Evolutionary conservation across 1,140 invertebrate species (phyloP).

Genomic region (Drosophila pseudoobscura): DNA sequence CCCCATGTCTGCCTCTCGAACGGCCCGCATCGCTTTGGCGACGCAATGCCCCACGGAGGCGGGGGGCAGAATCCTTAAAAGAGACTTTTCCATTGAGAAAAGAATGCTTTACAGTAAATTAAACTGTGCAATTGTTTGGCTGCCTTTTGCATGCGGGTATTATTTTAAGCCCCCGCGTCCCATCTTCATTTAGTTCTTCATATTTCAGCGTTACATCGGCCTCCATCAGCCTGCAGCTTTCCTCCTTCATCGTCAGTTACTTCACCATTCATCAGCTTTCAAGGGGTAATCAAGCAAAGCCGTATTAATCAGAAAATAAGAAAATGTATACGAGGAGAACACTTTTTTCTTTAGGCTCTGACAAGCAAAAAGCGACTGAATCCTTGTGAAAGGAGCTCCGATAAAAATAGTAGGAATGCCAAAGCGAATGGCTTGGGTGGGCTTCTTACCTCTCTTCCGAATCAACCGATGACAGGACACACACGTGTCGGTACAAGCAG

Average conservation of each 20-base stretch:
- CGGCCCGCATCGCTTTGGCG: slow-evolving; percentile 19
- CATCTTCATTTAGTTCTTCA: neutral
- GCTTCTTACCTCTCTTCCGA: neutral
- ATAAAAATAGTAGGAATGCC: too few relatives aligned
- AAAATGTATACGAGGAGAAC: neutral
- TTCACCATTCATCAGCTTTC: too few relatives aligned
- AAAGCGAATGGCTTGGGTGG: too few relatives aligned
- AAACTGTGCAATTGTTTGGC: slow-evolving; percentile 29
- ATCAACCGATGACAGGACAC: slow-evolving; percentile 24
- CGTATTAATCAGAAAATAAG: slow-evolving; percentile 14
- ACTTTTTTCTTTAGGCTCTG: neutral
- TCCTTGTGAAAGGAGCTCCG: too few relatives aligned
- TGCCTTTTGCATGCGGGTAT: slow-evolving; percentile 13
- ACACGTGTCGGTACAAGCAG: slow-evolving; percentile 9
- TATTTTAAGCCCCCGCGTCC: neutral
- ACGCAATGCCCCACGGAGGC: slow-evolving; percentile 31
- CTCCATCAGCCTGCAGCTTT: too few relatives aligned
- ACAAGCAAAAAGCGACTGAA: neutral
- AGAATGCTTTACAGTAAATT: slow-evolving; percentile 43
- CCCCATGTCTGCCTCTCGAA: too few relatives aligned
- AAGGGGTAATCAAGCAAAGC: too few relatives aligned
- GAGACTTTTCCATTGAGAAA: slow-evolving; percentile 34
- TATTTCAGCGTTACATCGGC: neutral
- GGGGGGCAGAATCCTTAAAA: slow-evolving; percentile 39
- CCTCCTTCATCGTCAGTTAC: too few relatives aligned